Evolutionary conservation across 2,113 vertebrate species (phyloP), one percentile per base, ranked within the genome.

Genomic region (Lycaon pictus): DNA sequence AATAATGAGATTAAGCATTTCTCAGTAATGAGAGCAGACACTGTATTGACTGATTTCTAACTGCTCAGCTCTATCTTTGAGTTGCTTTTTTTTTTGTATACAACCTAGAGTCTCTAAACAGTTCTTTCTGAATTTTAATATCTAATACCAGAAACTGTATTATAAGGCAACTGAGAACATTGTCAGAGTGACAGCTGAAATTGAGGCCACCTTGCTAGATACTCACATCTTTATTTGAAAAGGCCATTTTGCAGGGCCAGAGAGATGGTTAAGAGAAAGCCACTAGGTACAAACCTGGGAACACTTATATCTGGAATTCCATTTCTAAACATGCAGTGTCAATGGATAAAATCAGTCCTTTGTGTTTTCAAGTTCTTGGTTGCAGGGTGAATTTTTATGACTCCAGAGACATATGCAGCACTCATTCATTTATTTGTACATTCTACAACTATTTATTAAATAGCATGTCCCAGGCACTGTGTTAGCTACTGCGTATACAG

Each of bases 1-100:
- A 97, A 92, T 96, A 97, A 97, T 90, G 88, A 96, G 84, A 93
- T 97, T 96, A 96, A 96, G 48, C 71, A 79, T 83, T 77, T 94
- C 87, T 95, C 51, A 90, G 43, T 96, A 97, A 97, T 90, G 88
- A 97, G 96, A 96, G 63, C 81, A 96, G 93, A 92, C 53, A 55
- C 69, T 53, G 3, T 96, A 96, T 97, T 90, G 96, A 97, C 77
- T 87, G 71, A 96, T 96, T 97, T 93, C 82, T 92, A 88, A 90
- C 96, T 74, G 77, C 81, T 96, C 81, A 82, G 90, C 51, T 97
- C 43, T 94, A 72, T 62, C 96, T 96, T 95, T 95, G 95, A 93
- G 43, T 43, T 43, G 43, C 43, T 90, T 92, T 95, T 88, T 72
- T 94, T 96, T 95, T 58, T 9, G 15, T 32, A 74, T 90, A 79